Percentiles rank a stretch among this genome's conserved stretches.
Conservation (phyloP, 2,113 vertebrate species). For the Helogale parvula region DNA sequence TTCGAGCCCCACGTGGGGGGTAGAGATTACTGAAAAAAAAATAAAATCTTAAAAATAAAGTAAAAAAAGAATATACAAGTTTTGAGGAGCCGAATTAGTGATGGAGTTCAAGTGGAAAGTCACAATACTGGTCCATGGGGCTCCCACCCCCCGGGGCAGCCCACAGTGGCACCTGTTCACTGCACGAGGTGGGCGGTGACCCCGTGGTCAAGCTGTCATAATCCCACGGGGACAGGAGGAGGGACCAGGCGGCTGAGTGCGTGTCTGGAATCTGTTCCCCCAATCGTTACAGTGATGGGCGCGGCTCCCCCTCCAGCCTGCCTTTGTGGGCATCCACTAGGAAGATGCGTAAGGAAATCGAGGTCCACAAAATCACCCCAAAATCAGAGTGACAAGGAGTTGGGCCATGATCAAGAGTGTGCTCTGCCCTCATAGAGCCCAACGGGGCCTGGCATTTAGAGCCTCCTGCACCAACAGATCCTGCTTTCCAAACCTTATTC, state of each 20-base stretch:
- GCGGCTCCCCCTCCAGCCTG: constrained; percentile 83
- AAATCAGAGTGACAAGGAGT: constrained; percentile 42
- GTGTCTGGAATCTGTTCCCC: constrained; percentile 90
- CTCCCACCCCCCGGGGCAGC: accelerated
- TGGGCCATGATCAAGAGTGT: background rate
- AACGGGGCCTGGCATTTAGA: constrained; percentile 51
- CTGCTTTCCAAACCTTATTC: constrained; percentile 75
- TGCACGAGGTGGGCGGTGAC: accelerated
- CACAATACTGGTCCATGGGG: accelerated
- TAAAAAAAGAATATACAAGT: accelerated
- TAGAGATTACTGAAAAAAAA: no score
- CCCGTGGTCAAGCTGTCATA: accelerated
- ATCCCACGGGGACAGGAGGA: accelerated
- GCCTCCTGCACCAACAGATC: constrained; percentile 78
- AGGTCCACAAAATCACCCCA: constrained; percentile 76
- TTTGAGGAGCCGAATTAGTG: background rate
- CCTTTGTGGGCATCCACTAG: constrained; percentile 82
- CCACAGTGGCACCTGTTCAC: no score
- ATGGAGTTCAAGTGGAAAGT: background rate
- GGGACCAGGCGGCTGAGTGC: constrained; percentile 68
- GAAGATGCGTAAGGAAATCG: constrained; percentile 82
- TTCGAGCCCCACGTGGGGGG: no score
- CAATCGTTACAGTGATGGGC: constrained; percentile 84
- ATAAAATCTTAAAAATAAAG: no score
- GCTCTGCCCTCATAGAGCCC: background rate